These are phyloP conservation scores for Drosophila merina DNA, from an alignment of 2,888 invertebrate species.

Conservation along the genomic window DNA sequence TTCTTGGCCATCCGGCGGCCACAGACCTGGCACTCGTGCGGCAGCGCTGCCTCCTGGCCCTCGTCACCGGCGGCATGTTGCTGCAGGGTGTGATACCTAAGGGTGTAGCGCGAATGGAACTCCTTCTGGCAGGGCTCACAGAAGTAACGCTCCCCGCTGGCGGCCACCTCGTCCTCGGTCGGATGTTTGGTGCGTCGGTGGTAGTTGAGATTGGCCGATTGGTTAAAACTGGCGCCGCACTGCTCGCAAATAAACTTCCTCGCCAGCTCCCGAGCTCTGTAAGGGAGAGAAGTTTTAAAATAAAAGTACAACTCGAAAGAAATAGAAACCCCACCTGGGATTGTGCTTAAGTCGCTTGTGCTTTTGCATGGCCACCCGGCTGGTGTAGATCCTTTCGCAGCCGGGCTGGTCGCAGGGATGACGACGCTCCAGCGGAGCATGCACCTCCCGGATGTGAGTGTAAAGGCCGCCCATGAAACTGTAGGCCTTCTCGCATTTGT, in stretches of 20 bases:
- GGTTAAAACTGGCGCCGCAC: conserved; percentile 82
- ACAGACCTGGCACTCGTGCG: conserved; percentile 75
- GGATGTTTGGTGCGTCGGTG: conserved; percentile 80
- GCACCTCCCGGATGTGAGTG: conserved; percentile 80
- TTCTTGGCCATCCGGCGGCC: conserved; percentile 79
- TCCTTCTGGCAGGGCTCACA: conserved; percentile 76
- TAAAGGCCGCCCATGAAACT: conserved; percentile 80
- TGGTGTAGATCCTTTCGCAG: conserved; percentile 80
- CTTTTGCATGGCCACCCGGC: conserved; percentile 79
- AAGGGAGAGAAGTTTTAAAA: neutral
- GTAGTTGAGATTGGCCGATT: conserved; percentile 80
- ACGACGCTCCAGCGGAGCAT: conserved; percentile 66
- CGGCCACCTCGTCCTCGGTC: conserved; percentile 68
- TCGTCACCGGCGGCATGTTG: conserved; percentile 60
- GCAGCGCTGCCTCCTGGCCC: conserved; percentile 31
- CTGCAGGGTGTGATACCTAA: conserved; percentile 76
- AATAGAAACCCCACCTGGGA: neutral
- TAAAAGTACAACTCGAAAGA: neutral
- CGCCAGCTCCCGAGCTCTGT: conserved; percentile 19
- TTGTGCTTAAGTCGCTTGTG: conserved; percentile 81
- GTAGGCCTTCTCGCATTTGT: conserved; percentile 80
- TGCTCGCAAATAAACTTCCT: conserved; percentile 81
- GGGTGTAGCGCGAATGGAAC: conserved; percentile 79
- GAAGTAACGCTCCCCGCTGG: conserved; percentile 58
- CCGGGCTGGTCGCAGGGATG: conserved; percentile 75